Evolutionary conservation across 2,113 vertebrate genomes (phyloP), one percentile per base, ranked within the genome.

Genomic region (Sinocyclocheilus maitianheensis): DNA sequence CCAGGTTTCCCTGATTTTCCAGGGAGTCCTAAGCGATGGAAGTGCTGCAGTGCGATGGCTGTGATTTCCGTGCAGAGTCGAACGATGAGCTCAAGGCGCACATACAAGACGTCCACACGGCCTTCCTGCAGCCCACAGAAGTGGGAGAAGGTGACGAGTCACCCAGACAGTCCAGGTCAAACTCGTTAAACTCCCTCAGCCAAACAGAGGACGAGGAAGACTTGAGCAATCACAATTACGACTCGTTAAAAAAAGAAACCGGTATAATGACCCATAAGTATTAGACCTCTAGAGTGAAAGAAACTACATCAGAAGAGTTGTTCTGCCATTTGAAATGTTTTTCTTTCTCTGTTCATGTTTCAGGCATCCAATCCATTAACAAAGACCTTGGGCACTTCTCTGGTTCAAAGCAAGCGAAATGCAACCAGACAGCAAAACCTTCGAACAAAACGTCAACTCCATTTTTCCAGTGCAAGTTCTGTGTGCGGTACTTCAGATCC

Each of bases 391-490:
- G 94, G 93, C 94, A 94, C 94, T 96, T 95, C 89, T 96, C 96
- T 87, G 93, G 91, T 90, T 95, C 96, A 91, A 97, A 94, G 92
- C 93, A 96, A 93, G 91, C 92, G 89, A 93, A 95, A 88, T 96
- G 96, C 90, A 94, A 94, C 92, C 96, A 95, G 84, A 94, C 96
- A 87, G 90, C 96, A 93, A 93, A 94, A 94, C 92, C 95, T 93
- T 94, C 93, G 91, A 93, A 94, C 89, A 97, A 96, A 93, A 93
- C 96, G 91, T 93, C 95, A 86, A 97, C 88, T 92, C 97, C 95
- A 72, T 99, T 99, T 96, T 99, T 97, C 91, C 98, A 99, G 91
- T 99, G 98, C 96, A 99, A 98, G 91, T 99, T 97, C 93, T 99
- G 98, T 87, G 95, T 99, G 90, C 98, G 97, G 91, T 99, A 99